Conservation (phyloP, 2,113 vertebrate species). For the Seriola dumerili region DNA sequence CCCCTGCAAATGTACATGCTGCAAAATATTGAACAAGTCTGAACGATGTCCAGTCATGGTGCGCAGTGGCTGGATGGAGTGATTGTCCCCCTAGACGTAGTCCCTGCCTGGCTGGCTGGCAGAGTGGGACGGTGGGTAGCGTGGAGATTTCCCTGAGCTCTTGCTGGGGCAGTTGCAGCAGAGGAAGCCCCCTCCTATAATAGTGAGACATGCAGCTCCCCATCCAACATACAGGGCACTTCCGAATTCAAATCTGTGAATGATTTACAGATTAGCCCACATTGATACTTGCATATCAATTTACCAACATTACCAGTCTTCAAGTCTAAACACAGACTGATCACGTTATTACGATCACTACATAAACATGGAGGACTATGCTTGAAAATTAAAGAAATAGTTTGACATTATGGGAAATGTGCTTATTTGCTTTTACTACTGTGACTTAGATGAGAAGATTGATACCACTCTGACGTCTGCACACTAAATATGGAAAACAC, state of each 20-base stretch:
- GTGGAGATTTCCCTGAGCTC: constrained; percentile 81
- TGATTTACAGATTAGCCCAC: neutral
- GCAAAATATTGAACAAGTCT: constrained; percentile 10
- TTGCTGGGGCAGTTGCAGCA: constrained; percentile 88
- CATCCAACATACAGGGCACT: constrained; percentile 94
- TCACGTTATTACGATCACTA: neutral
- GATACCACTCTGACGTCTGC: neutral
- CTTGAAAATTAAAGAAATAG: neutral
- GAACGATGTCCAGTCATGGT: neutral
- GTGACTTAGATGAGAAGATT: neutral
- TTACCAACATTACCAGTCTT: too few relatives aligned
- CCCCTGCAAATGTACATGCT: constrained; percentile 30
- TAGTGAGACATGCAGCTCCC: constrained; percentile 88
- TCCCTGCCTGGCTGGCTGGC: constrained; percentile 84
- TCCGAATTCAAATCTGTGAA: constrained; percentile 93
- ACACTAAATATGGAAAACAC: neutral
- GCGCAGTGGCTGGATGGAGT: neutral
- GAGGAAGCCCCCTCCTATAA: constrained; percentile 92
- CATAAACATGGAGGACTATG: neutral
- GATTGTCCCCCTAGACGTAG: constrained; percentile 84
- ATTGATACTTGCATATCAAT: too few relatives aligned
- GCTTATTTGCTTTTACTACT: neutral
- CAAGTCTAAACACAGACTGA: too few relatives aligned
- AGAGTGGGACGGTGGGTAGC: constrained; percentile 85
- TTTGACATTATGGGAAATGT: neutral